Evolutionary conservation across 2,797 vertebrate species (phyloP).

Genomic region (Euthynnus affinis): DNA sequence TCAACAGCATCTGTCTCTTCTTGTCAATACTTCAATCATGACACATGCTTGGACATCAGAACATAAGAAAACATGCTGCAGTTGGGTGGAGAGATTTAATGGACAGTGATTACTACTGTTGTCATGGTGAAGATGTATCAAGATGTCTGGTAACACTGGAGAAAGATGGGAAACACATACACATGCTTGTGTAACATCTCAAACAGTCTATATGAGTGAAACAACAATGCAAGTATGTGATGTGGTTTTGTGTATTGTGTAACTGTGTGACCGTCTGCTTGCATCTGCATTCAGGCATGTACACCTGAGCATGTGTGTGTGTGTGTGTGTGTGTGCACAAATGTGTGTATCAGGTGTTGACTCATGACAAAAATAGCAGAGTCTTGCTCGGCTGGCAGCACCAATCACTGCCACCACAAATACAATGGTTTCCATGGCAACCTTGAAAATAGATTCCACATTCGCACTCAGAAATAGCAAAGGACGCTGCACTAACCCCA

Average conservation of each 20-base stretch:
- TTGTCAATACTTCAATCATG: constrained; percentile 20
- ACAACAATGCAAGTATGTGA: constrained; percentile 25
- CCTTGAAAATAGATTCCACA: constrained; percentile 87
- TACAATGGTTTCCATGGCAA: constrained; percentile 91
- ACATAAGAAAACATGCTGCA: constrained; percentile 22
- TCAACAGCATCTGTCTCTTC: constrained; percentile 16
- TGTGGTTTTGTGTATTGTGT: constrained; percentile 27
- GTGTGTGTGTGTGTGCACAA: constrained; percentile 13
- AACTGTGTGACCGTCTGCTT: constrained; percentile 37
- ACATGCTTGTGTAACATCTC: constrained; percentile 29
- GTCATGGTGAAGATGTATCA: constrained; percentile 70
- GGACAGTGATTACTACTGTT: constrained; percentile 66
- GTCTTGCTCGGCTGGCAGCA: constrained; percentile 85
- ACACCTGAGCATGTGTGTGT: constrained; percentile 31
- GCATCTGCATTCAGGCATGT: constrained; percentile 51
- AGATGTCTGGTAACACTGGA: constrained; percentile 50
- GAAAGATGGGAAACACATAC: constrained; percentile 33
- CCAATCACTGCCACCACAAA: constrained; percentile 87
- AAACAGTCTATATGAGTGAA: constrained; percentile 30
- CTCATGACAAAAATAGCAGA: constrained; percentile 88
- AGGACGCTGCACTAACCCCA: constrained; percentile 78
- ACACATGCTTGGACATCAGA: constrained; percentile 32
- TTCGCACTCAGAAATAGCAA: constrained; percentile 84
- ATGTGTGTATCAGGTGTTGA: constrained; percentile 82
- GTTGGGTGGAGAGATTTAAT: constrained; percentile 44